Conservation (phyloP, 2,888 invertebrate species). For the Metallyticus violacea region DNA sequence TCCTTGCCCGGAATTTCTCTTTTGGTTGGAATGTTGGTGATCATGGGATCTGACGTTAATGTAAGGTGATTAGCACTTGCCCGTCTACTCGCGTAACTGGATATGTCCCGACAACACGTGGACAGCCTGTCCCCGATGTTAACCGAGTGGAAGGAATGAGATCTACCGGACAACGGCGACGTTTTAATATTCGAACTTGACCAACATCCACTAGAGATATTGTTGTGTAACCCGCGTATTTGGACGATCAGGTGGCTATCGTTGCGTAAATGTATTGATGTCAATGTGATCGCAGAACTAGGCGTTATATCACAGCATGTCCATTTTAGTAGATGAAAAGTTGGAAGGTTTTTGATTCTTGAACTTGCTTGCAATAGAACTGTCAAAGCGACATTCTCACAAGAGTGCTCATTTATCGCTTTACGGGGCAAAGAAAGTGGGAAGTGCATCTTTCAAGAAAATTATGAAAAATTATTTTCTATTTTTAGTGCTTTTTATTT, state of each 20-base stretch:
- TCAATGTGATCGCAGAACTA: no score
- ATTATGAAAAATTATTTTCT: no score
- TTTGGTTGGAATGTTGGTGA: background rate
- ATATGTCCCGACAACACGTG: background rate
- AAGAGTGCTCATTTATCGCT: no score
- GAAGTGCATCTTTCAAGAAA: no score
- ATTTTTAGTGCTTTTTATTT: no score
- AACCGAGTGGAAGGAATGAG: background rate
- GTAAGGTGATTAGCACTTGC: background rate
- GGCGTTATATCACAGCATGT: background rate
- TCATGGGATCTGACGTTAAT: background rate
- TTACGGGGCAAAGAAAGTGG: no score
- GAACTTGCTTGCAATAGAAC: no score
- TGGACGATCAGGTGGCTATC: background rate
- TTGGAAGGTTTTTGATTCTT: background rate
- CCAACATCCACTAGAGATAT: no score
- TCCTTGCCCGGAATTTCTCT: background rate
- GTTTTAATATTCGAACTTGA: background rate
- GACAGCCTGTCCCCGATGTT: background rate
- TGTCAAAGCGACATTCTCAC: no score
- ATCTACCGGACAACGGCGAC: background rate
- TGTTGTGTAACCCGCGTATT: background rate
- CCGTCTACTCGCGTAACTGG: background rate
- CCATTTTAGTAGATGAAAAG: background rate
- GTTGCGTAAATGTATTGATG: background rate